phyloP scores from a whole-genome alignment of 2,888 invertebrate species.

The Cheilosia vulpina region DNA sequence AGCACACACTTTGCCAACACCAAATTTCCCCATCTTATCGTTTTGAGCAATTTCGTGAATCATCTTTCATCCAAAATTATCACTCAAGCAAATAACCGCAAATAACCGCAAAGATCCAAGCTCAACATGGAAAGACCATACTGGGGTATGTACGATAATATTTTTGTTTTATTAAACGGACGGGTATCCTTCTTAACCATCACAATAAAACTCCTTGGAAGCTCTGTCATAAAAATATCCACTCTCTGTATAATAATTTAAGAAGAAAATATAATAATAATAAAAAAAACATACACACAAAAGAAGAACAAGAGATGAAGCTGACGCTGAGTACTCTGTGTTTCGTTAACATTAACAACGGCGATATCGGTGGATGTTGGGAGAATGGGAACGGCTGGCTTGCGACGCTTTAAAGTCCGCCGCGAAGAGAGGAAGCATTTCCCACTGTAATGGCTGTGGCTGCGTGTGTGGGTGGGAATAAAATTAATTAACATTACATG shows the following conservation, averaged over 20 bases:
- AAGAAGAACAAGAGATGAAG: constrained; percentile 15
- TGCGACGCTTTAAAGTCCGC: constrained; percentile 33
- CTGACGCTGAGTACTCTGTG: constrained; percentile 43
- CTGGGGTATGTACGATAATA: constrained; percentile 8
- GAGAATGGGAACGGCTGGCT: not conserved
- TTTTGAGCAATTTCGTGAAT: constrained; percentile 56
- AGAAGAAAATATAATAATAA: not conserved
- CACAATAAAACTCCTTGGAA: constrained; percentile 61
- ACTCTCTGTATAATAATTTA: constrained; percentile 49
- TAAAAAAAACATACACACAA: constrained; percentile 13
- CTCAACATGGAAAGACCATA: constrained; percentile 41
- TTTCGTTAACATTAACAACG: constrained; percentile 48
- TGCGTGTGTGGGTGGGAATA: constrained; percentile 59
- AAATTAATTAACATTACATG: constrained; percentile 79
- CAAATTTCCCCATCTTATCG: constrained; percentile 32
- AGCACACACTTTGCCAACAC: constrained; percentile 56
- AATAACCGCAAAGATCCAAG: constrained; percentile 61
- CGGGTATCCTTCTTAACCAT: constrained; percentile 39
- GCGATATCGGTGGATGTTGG: constrained; percentile 17
- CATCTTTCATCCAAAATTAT: constrained; percentile 71
- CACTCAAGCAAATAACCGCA: constrained; percentile 72
- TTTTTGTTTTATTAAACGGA: constrained; percentile 50
- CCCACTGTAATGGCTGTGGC: not conserved
- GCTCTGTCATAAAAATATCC: constrained; percentile 65
- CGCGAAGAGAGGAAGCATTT: not conserved